phyloP scores from a whole-genome alignment of 2,888 invertebrate species.

The Epirrita christyi region DNA sequence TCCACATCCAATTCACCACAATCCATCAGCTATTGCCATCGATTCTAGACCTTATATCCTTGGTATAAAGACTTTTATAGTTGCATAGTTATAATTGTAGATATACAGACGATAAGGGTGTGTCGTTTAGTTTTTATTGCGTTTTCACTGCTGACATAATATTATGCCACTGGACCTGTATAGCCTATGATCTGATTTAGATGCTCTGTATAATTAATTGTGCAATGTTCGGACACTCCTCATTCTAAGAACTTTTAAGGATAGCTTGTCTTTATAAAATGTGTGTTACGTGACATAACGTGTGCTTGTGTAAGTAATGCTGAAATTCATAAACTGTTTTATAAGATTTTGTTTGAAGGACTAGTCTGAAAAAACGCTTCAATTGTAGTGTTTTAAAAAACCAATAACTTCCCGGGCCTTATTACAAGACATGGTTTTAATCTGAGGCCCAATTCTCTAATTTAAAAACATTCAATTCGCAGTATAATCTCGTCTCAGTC shows the following conservation, averaged over 20 bases:
- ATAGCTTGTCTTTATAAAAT: slow-evolving; percentile 26
- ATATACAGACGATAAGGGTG: slow-evolving; percentile 32
- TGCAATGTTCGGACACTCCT: slow-evolving; percentile 23
- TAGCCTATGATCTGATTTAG: slow-evolving; percentile 24
- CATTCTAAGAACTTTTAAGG: slow-evolving; percentile 26
- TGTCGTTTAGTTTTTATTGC: slow-evolving; percentile 50
- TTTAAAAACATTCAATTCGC: no score
- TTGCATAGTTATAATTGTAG: slow-evolving; percentile 16
- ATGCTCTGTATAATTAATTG: slow-evolving; percentile 32
- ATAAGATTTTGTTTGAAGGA: no score
- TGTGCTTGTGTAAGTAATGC: no score
- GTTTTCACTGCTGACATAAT: slow-evolving; percentile 65
- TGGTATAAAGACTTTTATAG: slow-evolving; percentile 6
- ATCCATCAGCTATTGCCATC: not conserved
- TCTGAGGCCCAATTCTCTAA: no score
- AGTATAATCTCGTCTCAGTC: no score
- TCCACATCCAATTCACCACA: slow-evolving; percentile 27
- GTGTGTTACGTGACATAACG: slow-evolving; percentile 11
- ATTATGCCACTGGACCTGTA: slow-evolving; percentile 27
- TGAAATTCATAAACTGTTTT: no score
- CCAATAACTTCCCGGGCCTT: no score
- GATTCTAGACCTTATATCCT: slow-evolving; percentile 9
- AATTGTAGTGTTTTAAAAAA: no score
- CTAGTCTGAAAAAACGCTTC: no score
- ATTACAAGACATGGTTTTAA: no score